A percentile compares a stretch with the other conserved stretches of the same genome.
These are phyloP conservation scores for Phalloptychus januarius DNA, from an alignment of 2,797 vertebrate genomes.

Conservation along the genomic window DNA sequence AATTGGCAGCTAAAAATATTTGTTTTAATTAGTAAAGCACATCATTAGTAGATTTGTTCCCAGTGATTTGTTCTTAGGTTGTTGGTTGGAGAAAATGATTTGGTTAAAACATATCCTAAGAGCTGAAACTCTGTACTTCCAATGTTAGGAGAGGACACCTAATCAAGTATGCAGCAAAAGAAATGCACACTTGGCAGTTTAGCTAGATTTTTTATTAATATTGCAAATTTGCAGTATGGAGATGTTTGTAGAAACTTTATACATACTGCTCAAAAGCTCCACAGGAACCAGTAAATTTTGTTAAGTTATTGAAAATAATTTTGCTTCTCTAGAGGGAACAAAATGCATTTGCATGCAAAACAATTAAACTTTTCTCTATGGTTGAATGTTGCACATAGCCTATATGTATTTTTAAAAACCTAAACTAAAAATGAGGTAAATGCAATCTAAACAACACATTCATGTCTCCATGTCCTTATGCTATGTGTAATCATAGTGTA, in stretches of 20 bases:
- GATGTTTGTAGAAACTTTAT: background rate
- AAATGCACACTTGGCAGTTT: background rate
- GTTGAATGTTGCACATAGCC: background rate
- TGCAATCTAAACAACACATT: slow-evolving; percentile 50
- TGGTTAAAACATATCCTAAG: background rate
- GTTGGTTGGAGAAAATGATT: background rate
- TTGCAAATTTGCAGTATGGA: background rate
- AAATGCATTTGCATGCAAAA: background rate
- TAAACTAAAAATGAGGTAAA: slow-evolving; percentile 33
- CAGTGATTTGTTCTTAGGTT: background rate
- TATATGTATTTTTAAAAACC: background rate
- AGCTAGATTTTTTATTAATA: background rate
- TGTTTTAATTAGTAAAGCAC: background rate
- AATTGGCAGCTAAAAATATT: background rate
- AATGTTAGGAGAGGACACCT: background rate
- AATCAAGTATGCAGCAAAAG: background rate
- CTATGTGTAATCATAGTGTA: slow-evolving; percentile 25
- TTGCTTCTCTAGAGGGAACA: background rate
- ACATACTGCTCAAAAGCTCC: background rate
- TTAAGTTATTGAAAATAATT: background rate
- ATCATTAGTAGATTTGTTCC: background rate
- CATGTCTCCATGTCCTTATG: slow-evolving; percentile 31
- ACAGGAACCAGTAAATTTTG: background rate
- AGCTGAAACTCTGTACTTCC: background rate
- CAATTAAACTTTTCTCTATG: background rate